Evolutionary conservation across 2,113 vertebrate species (phyloP), one percentile per base, ranked within the genome.

Genomic region (Dermatemys mawii): DNA sequence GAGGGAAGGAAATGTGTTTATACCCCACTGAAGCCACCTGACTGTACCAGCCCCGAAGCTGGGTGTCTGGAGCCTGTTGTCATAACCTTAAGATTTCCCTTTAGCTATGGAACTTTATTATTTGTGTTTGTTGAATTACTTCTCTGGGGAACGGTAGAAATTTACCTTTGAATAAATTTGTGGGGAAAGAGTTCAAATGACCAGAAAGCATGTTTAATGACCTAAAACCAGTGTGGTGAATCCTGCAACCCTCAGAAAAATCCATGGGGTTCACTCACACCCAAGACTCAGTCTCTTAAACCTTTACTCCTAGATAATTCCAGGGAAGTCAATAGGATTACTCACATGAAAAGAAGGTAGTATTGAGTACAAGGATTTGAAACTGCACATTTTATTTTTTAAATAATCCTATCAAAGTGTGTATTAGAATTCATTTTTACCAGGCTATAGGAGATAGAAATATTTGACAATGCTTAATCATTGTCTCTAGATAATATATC

Each of bases 341-440:
- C 35, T 67, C 8, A 2, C 16, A 67, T 67, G n/a, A 38, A 83
- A 75, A 88, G 81, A 90, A 38, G 32, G 2, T 2, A 1, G 73
- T 67, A 86, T 14, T 79, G 51, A 35, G 1, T 51, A 29, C 60
- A 27, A 79, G 87, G 35, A 4, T 0, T 78, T 54, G 2, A n/a
- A 53, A 82, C 60, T 80, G 35, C 75, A 26, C n/a, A 0, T 82
- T 73, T 84, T 93, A 92, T 81, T 78, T 84, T 89, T 87, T n/a
- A n/a, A n/a, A 90, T 93, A 70, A 79, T 41, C 29, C 12, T 86
- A 73, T 80, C 67, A 81, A 26, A 84, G n/a, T 93, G 86, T 38
- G 44, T 86, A 88, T 97, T 95, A 86, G 86, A 81, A 55, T 93
- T 95, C n/a, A n/a, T n/a, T 95, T 73, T 91, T 94, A 93, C 67